Conservation (phyloP, 2,113 vertebrate species). For the Cheilinus undulatus region DNA sequence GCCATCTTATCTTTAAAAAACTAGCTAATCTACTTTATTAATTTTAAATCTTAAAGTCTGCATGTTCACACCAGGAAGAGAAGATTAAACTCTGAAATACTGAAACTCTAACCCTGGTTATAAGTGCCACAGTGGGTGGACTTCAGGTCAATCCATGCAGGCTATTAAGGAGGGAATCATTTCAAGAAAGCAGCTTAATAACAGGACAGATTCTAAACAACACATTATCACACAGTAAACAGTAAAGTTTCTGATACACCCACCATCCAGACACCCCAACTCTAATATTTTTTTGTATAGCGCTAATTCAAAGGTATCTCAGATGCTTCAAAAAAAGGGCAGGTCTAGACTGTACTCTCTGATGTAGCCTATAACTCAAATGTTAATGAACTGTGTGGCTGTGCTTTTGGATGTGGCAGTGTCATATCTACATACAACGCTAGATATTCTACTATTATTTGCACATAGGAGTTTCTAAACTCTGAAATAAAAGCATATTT, state of each 20-base stretch:
- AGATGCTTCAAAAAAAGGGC: no score
- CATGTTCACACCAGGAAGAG: background rate
- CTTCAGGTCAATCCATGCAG: background rate
- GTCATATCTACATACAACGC: background rate
- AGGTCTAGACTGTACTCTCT: no score
- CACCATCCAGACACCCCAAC: background rate
- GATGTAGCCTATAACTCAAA: no score
- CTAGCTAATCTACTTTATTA: background rate
- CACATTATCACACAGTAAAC: background rate
- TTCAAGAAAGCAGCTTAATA: background rate
- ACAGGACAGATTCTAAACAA: constrained; percentile 1
- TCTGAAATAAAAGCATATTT: background rate
- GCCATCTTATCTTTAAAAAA: background rate
- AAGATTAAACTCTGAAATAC: background rate
- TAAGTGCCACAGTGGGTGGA: background rate
- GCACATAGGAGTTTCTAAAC: background rate
- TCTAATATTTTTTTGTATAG: no score
- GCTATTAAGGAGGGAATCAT: constrained; percentile 4
- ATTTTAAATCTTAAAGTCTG: background rate
- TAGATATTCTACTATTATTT: background rate
- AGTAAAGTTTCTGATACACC: background rate
- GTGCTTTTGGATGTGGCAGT: background rate
- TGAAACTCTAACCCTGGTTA: background rate
- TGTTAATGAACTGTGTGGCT: background rate
- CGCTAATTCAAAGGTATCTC: no score